Conservation (phyloP, 1,140 invertebrate species). For the Drosophila santomea region DNA sequence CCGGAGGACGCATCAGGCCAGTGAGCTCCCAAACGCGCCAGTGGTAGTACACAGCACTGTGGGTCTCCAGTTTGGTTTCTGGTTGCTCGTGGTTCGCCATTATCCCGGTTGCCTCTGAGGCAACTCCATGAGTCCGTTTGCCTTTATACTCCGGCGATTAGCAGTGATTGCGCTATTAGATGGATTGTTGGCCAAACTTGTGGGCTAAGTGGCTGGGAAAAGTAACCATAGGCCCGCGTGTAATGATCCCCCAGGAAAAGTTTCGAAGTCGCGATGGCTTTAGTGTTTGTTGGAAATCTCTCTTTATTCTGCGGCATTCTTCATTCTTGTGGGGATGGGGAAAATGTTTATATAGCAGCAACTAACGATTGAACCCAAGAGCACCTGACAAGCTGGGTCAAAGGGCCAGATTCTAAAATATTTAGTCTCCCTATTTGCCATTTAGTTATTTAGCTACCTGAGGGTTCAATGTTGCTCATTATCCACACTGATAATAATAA, state of each 20-base stretch:
- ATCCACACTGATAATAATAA: slow-evolving; percentile 3
- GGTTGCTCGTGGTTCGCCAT: background rate
- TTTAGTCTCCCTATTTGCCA: slow-evolving; percentile 19
- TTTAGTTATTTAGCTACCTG: slow-evolving; percentile 1
- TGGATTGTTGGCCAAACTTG: slow-evolving; percentile 6
- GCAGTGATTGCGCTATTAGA: slow-evolving; percentile 8
- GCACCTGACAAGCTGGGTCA: slow-evolving; percentile 28
- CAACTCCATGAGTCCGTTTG: background rate
- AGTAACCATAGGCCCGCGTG: background rate
- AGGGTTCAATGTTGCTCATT: slow-evolving; percentile 4
- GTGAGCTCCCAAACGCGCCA: slow-evolving; percentile 67
- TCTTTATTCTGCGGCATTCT: slow-evolving; percentile 30
- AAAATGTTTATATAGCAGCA: background rate
- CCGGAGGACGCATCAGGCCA: slow-evolving; percentile 46
- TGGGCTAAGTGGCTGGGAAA: slow-evolving; percentile 35
- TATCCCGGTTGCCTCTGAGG: background rate
- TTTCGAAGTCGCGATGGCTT: background rate
- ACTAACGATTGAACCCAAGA: background rate
- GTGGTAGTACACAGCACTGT: slow-evolving; percentile 60
- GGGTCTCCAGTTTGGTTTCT: slow-evolving; percentile 37
- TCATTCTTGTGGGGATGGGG: slow-evolving; percentile 1
- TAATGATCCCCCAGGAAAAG: slow-evolving; percentile 21
- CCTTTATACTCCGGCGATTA: slow-evolving; percentile 18
- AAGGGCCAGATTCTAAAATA: background rate
- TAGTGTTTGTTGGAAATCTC: slow-evolving; percentile 26